These are phyloP conservation scores for Eupsilia transversa DNA, from an alignment of 2,888 invertebrate species.

Conservation along the genomic window DNA sequence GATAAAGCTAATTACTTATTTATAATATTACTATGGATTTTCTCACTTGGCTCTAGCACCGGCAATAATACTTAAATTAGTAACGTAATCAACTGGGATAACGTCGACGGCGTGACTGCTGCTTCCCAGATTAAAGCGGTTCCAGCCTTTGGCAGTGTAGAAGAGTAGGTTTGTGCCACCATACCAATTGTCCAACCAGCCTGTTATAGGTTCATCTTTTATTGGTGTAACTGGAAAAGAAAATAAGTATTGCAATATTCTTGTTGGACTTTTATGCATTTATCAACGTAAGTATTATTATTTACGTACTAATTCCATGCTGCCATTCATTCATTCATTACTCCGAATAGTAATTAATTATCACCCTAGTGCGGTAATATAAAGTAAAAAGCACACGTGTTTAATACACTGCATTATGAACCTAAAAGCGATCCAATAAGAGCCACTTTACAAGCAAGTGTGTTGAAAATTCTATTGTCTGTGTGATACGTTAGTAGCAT, in stretches of 20 bases:
- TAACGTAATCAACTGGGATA: conserved; percentile 96
- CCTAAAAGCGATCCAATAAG: too few relatives aligned
- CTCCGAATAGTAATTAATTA: too few relatives aligned
- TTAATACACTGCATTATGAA: too few relatives aligned
- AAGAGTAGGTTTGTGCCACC: conserved; percentile 94
- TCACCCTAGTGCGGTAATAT: too few relatives aligned
- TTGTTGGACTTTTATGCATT: too few relatives aligned
- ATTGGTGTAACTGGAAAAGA: conserved; percentile 90
- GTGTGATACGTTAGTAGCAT: not conserved
- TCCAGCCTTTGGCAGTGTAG: conserved; percentile 91
- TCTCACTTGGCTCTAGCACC: conserved; percentile 83
- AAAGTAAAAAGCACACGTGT: too few relatives aligned
- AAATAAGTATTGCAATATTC: not conserved
- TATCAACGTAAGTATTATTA: too few relatives aligned
- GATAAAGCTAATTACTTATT: too few relatives aligned
- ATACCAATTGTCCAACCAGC: conserved; percentile 98
- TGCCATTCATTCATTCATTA: too few relatives aligned
- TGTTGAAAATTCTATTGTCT: not conserved
- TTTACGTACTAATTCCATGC: too few relatives aligned
- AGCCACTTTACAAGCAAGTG: too few relatives aligned
- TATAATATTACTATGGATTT: too few relatives aligned
- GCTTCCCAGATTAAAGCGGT: conserved; percentile 94
- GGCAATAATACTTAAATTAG: conserved; percentile 95
- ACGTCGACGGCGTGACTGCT: conserved; percentile 93
- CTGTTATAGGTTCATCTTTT: conserved; percentile 92